A percentile compares a stretch with the other conserved stretches of the same genome.
Conservation (phyloP, 2,797 vertebrate species). For the Rhinatrema bivittatum region DNA sequence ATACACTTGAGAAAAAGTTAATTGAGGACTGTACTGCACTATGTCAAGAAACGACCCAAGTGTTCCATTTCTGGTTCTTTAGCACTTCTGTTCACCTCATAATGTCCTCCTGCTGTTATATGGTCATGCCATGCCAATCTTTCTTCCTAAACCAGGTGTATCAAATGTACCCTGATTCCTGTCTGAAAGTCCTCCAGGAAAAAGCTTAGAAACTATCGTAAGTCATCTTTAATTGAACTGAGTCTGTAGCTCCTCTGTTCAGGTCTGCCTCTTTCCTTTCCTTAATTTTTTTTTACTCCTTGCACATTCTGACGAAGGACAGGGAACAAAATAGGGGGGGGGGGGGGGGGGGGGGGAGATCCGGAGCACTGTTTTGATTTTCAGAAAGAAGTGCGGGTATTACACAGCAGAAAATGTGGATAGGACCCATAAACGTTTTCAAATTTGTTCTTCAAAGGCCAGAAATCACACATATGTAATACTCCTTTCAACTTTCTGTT, state of each 20-base stretch:
- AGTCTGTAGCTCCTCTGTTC: slow-evolving; percentile 12
- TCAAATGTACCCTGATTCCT: slow-evolving; percentile 19
- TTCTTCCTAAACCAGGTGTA: slow-evolving; percentile 20
- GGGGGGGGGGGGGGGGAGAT: slow-evolving; percentile 20
- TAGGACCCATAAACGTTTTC: slow-evolving; percentile 29
- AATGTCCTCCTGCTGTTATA: slow-evolving; percentile 17
- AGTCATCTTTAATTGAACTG: slow-evolving; percentile 29
- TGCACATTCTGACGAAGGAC: no score
- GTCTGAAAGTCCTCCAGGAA: slow-evolving; percentile 41
- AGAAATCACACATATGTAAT: slow-evolving; percentile 46
- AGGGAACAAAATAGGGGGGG: slow-evolving; percentile 6
- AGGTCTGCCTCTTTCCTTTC: slow-evolving; percentile 18
- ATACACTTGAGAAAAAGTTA: no score
- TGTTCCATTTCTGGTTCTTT: no score
- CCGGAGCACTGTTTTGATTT: no score
- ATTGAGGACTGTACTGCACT: no score
- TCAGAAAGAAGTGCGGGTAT: slow-evolving; percentile 28
- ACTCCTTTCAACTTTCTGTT: no score
- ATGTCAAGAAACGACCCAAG: no score
- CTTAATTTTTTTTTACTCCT: slow-evolving; percentile 16
- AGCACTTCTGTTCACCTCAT: no score
- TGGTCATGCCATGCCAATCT: slow-evolving; percentile 10
- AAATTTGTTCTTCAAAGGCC: slow-evolving; percentile 36
- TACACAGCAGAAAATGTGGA: slow-evolving; percentile 27
- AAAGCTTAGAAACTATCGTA: slow-evolving; percentile 36